Conservation (phyloP, 2,797 vertebrate genomes). For the Typhlichthys eigenmanni region DNA sequence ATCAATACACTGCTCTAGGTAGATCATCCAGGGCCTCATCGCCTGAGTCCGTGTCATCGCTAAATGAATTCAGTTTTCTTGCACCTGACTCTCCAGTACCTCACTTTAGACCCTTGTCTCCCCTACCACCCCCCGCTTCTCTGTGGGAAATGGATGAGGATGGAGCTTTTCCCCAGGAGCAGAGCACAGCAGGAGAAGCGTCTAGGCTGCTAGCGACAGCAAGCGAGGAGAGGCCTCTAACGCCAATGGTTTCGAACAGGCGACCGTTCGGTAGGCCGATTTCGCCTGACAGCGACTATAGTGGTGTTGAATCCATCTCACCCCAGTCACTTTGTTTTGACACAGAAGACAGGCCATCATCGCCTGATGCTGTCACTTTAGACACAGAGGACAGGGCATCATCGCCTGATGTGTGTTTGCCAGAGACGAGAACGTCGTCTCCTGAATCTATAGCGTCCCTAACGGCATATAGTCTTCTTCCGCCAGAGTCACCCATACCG, state of each 20-base stretch:
- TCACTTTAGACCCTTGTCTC: constrained; percentile 66
- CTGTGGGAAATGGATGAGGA: constrained; percentile 44
- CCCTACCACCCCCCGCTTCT: constrained; percentile 54
- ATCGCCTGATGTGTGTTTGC: constrained; percentile 26
- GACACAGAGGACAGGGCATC: constrained; percentile 30
- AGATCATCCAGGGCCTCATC: constrained; percentile 55
- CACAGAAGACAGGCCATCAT: constrained; percentile 54
- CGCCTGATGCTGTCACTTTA: constrained; percentile 44
- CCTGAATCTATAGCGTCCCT: constrained; percentile 34
- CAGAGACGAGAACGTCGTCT: constrained; percentile 39
- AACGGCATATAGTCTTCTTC: constrained; percentile 18
- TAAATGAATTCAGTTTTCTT: constrained; percentile 55
- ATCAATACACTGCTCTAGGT: constrained; percentile 19
- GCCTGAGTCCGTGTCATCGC: constrained; percentile 56
- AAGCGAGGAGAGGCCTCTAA: constrained; percentile 58
- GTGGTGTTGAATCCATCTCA: constrained; percentile 47
- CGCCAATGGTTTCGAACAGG: constrained; percentile 69
- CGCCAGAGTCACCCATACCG: constrained; percentile 38
- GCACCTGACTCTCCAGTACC: constrained; percentile 56
- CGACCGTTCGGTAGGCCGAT: constrained; percentile 63
- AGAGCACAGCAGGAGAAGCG: constrained; percentile 11
- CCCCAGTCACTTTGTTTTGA: constrained; percentile 54
- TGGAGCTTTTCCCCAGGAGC: constrained; percentile 1
- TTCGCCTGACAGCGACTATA: constrained; percentile 55
- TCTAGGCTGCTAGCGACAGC: constrained; percentile 25